These are phyloP conservation scores for Solenopsis fugax DNA, from an alignment of 1,140 invertebrate species.

Conservation along the genomic window DNA sequence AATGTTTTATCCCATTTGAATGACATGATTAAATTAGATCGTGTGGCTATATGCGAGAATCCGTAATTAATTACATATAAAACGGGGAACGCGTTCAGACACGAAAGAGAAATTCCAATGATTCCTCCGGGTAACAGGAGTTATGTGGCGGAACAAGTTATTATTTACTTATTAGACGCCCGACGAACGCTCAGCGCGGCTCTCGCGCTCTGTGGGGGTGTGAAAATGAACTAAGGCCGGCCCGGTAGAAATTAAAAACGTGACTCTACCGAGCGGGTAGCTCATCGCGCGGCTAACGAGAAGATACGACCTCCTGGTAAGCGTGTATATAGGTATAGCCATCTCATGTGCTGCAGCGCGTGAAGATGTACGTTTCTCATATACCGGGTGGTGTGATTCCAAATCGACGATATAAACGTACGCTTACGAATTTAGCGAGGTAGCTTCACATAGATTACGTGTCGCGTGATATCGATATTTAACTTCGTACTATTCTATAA, in stretches of 20 bases:
- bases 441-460: not conserved
- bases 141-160: constrained; percentile 78
- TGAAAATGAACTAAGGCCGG: constrained; percentile 80
- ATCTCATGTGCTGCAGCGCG: constrained; percentile 63
- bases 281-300: constrained; percentile 80
- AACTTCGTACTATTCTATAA: not conserved
- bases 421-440: not conserved
- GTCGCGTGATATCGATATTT: not conserved
- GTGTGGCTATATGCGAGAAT: constrained; percentile 40
- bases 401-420: constrained; percentile 19
- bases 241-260: constrained; percentile 81
- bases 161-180: constrained; percentile 80
- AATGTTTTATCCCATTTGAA: no score
- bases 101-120: constrained; percentile 39
- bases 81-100: not conserved
- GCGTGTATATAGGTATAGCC: constrained; percentile 66
- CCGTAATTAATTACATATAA: constrained; percentile 72
- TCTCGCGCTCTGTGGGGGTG: constrained; percentile 69
- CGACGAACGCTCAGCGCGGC: constrained; percentile 43
- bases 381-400: constrained; percentile 59
- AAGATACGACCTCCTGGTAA: constrained; percentile 80
- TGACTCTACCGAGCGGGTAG: constrained; percentile 78
- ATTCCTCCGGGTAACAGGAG: constrained; percentile 56
- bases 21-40: constrained; percentile 37
- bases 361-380: constrained; percentile 68